Base-by-base conservation (phyloP, 2,888 invertebrate species). In the Seladonia tumulorum region DNA sequence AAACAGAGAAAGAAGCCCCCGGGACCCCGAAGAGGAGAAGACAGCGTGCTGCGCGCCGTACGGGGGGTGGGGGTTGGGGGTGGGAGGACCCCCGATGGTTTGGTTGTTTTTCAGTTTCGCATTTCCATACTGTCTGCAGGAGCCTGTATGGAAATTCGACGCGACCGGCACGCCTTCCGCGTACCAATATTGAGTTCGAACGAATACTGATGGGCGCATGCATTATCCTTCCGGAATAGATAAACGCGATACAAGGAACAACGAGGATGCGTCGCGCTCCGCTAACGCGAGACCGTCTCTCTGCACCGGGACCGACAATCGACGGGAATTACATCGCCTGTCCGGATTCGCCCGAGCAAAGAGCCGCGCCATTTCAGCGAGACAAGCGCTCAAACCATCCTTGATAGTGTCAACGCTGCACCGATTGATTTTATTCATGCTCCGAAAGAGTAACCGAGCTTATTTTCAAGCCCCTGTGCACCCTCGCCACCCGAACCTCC, bases 41-140 rank as follows among this genome's bases (percentile, higher is more conserved):
- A 70, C 68, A 42, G 39, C 68, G 22, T 70, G 39, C 89, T 90
- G 86, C 39, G 89, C 88, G 90, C 86, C 39, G 89, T 82, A 83
- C 81, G 70, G 81, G 75, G 88, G 79, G 35, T 35, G 35, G 35
- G 35, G 35, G 35, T 1, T 35, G 35, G 35, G 79, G 88, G 7
- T 1, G 53, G 53, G 53, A 53, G n/a, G n/a, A 1, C 10, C 5
- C 22, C 53, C 53, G n/a, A 57, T 45, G 42, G 57, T 39, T 89
- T 87, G 85, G 88, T 91, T 93, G 93, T 93, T 92, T 93, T 93
- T 93, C 89, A 91, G 90, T 89, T 89, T 88, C 84, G 84, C 88
- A 93, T 93, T 93, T 93, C 93, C 93, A 93, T 93, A 93, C 91
- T 89, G 93, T 92, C 93, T 91, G 92, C 86, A 81, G 90, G 88